Base-by-base conservation (phyloP, 2,888 invertebrate species). In the Empis stercorea region DNA sequence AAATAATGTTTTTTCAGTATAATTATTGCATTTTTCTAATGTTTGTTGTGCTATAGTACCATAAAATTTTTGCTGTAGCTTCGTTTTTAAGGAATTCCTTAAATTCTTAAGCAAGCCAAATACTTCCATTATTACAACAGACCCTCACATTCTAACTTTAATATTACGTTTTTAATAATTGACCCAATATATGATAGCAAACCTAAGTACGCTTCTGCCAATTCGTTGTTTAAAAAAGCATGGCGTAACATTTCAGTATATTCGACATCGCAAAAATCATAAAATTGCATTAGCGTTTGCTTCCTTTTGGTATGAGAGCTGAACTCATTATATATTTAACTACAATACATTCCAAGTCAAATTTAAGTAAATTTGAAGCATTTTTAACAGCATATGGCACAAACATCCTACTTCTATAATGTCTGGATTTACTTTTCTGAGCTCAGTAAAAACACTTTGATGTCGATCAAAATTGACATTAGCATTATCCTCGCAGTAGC, bases 191-290 rank as follows among this genome's bases (percentile, higher is more conserved):
- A 17, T 27, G 15, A 32, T 9, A 43, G 23, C 9, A 40, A 40
- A n/a, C 16, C 43, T 13, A 32, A 36, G 20, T 48, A 44, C 6
- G 44, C 48, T 44, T 48, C 44, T 14, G 44, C 39, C 27, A 44
- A 44, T 14, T 48, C 44, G 30, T 48, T 48, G 15, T 44, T 48
- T 36, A 44, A 34, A 40, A 48, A 48, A 39, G 23, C 23, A 40
- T 40, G 40, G 5, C 15, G 30, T 30, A 42, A 42, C 42, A 42
- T 42, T 42, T 42, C 42, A 4, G 15, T 15, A 13, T 42, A 42
- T 42, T 42, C 30, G 16, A 42, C 11, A 30, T 42, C 42, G 27
- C 42, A 30, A 30, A 42, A 42, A 23, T 42, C 42, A 30, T 42
- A 42, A 30, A 42, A 42, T 42, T 42, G 30, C 27, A 42, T 42